Conservation (phyloP, 2,888 invertebrate genomes). For the Hermodice carunculata region DNA sequence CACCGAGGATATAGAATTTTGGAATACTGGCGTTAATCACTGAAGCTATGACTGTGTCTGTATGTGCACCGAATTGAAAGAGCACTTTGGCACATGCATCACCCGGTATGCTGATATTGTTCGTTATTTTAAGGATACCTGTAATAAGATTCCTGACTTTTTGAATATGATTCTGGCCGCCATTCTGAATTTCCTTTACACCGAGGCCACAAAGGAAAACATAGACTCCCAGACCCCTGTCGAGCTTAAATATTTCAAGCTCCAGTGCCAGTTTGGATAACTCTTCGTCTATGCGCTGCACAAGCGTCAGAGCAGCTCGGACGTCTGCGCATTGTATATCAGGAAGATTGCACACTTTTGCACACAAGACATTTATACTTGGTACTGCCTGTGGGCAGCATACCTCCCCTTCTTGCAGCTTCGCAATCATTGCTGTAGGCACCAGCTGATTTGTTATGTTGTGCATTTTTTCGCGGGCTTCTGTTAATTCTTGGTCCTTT, state of each 20-base stretch:
- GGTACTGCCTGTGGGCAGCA: background rate
- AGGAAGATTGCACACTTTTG: no score
- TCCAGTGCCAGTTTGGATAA: background rate
- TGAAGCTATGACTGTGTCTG: background rate
- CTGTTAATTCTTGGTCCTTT: background rate
- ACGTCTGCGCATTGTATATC: no score
- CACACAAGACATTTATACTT: no score
- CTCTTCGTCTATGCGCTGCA: background rate
- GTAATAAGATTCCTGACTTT: no score
- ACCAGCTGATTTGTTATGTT: background rate
- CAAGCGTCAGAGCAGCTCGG: no score
- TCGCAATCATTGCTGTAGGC: background rate
- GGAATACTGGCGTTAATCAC: background rate
- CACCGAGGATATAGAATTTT: slow-evolving; percentile 13
- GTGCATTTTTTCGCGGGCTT: background rate
- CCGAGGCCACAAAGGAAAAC: slow-evolving; percentile 1
- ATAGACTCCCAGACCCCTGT: slow-evolving; percentile 3
- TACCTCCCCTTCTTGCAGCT: background rate
- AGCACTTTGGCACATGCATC: no score
- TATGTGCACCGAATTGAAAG: slow-evolving; percentile 4
- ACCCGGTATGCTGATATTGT: background rate
- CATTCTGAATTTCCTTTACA: slow-evolving; percentile 1
- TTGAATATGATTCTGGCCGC: slow-evolving; percentile 13
- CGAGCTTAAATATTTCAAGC: background rate
- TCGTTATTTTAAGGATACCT: background rate